A percentile compares a stretch with the other conserved stretches of the same genome.
Conservation (phyloP, 2,888 invertebrate species). For the Toxonevra muliebris region DNA sequence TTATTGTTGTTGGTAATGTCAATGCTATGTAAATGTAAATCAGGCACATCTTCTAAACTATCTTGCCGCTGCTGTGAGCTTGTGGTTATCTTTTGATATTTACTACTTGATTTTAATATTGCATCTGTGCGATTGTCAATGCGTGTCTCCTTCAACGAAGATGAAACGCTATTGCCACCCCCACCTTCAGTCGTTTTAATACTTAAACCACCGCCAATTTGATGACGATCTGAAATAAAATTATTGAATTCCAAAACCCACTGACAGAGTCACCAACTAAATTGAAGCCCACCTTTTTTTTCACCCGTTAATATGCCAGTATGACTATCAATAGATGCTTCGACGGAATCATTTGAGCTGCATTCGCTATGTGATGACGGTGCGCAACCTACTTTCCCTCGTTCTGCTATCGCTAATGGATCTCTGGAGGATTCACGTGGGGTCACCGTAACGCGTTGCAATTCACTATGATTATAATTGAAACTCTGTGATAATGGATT, state of each 20-base stretch:
- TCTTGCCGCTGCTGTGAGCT: constrained; percentile 51
- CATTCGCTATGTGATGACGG: constrained; percentile 65
- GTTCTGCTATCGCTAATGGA: constrained; percentile 64
- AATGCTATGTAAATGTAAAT: constrained; percentile 72
- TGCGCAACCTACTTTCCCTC: constrained; percentile 63
- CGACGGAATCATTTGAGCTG: constrained; percentile 64
- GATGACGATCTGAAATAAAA: constrained; percentile 46
- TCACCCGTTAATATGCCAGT: constrained; percentile 61
- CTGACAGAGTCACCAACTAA: neutral
- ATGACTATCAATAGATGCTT: constrained; percentile 64
- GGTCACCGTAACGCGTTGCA: constrained; percentile 62
- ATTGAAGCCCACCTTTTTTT: constrained; percentile 54
- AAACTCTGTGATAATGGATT: constrained; percentile 60
- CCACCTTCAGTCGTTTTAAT: constrained; percentile 31
- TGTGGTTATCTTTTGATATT: constrained; percentile 53
- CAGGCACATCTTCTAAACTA: constrained; percentile 63
- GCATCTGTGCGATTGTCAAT: constrained; percentile 68
- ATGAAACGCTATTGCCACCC: constrained; percentile 45
- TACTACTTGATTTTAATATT: constrained; percentile 47
- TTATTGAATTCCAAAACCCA: neutral
- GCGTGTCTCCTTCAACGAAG: constrained; percentile 71
- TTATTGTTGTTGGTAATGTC: constrained; percentile 63
- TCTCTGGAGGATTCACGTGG: constrained; percentile 57
- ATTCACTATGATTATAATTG: constrained; percentile 59
- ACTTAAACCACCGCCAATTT: constrained; percentile 32